Conservation (phyloP, 2,113 vertebrate species). For the Antennarius striatus region DNA sequence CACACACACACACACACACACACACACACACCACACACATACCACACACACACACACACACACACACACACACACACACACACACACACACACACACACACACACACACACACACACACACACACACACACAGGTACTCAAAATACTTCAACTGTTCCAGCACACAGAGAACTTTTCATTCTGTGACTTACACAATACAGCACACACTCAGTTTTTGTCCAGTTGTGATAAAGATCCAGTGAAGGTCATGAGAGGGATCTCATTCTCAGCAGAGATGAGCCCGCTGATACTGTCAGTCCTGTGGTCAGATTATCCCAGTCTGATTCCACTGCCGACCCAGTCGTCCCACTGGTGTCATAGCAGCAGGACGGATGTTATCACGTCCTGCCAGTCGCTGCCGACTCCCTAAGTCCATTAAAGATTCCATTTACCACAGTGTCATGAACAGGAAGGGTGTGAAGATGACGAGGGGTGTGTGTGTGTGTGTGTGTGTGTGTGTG, state of each 20-base stretch:
- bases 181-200: constrained; percentile 22
- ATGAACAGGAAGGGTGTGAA: constrained; percentile 21
- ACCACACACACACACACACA: too few relatives aligned
- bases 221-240: constrained; percentile 68
- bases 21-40: too few relatives aligned
- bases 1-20: background rate
- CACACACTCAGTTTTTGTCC: constrained; percentile 46
- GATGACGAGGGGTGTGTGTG: constrained; percentile 11
- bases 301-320: constrained; percentile 67
- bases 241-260: constrained; percentile 78
- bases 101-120: too few relatives aligned
- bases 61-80: too few relatives aligned
- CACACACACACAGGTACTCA: background rate
- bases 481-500: background rate
- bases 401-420: constrained; percentile 72
- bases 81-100: too few relatives aligned
- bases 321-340: constrained; percentile 52
- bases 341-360: constrained; percentile 73
- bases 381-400: constrained; percentile 51
- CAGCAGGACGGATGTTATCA: constrained; percentile 71
- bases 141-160: constrained; percentile 15
- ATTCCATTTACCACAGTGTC: constrained; percentile 60
- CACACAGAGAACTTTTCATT: constrained; percentile 13
- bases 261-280: constrained; percentile 74
- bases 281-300: constrained; percentile 70